Conservation (phyloP, 2,888 invertebrate species). For the Dolichomitus sp. region DNA sequence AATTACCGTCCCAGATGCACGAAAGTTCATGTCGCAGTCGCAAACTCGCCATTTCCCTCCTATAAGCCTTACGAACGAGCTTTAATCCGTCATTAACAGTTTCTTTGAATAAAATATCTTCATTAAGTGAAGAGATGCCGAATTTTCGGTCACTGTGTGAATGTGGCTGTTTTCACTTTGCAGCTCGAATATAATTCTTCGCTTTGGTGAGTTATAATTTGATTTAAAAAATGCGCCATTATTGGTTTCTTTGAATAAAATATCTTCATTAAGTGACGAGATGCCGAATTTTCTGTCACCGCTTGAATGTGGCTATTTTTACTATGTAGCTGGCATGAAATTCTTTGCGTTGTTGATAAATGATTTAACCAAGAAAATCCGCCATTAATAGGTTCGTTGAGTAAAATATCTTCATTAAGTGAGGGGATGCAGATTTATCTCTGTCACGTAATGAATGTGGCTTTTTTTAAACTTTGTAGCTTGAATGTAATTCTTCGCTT, state of each 20-base stretch:
- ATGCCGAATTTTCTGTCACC: too few species aligned
- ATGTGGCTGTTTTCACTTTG: not conserved
- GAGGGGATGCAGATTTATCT: not conserved
- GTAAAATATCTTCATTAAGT: not conserved
- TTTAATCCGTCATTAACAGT: slow-evolving; percentile 1
- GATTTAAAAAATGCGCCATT: too few species aligned
- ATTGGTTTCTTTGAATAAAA: not conserved
- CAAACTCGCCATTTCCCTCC: slow-evolving; percentile 1
- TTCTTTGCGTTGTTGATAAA: too few species aligned
- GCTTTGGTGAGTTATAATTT: not conserved
- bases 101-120: not conserved
- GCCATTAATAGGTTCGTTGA: not conserved
- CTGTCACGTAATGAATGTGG: not conserved
- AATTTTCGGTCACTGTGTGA: not conserved
- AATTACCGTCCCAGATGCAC: slow-evolving; percentile 14
- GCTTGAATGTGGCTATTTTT: too few species aligned
- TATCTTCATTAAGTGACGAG: not conserved
- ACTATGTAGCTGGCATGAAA: too few species aligned
- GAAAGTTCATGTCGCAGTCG: not conserved
- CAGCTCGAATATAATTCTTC: not conserved
- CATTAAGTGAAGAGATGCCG: not conserved
- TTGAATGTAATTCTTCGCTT: not conserved
- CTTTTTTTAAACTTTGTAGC: not conserved
- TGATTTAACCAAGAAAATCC: not conserved
- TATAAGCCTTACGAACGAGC: slow-evolving; percentile 4